Conservation (phyloP, 1,140 invertebrate species). For the Grapholita molesta region DNA sequence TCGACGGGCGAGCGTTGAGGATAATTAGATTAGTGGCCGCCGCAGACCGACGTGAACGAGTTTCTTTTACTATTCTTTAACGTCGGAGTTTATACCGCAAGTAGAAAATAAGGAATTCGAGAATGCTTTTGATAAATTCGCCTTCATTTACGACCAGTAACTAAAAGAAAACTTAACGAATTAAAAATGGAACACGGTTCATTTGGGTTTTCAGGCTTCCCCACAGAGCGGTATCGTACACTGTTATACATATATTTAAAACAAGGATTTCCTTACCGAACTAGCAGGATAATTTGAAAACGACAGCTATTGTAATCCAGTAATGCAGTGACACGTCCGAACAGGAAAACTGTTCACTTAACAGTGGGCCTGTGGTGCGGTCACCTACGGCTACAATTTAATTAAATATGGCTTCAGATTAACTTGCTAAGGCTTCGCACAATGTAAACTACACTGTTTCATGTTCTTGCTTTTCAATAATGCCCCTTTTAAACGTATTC, state of each 20-base stretch:
- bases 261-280: neutral
- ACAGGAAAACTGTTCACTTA: constrained; percentile 40
- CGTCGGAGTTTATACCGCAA: constrained; percentile 19
- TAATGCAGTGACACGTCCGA: constrained; percentile 35
- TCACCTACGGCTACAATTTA: constrained; percentile 68
- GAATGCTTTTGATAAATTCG: neutral
- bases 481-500: neutral
- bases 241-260: neutral
- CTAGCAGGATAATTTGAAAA: neutral
- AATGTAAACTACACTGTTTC: constrained; percentile 59
- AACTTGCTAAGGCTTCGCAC: constrained; percentile 65
- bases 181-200: neutral
- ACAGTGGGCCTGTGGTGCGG: constrained; percentile 51
- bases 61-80: constrained; percentile 33
- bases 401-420: constrained; percentile 77
- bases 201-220: neutral
- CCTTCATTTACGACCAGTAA: neutral
- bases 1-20: constrained; percentile 47
- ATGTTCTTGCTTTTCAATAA: constrained; percentile 44
- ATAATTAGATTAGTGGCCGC: constrained; percentile 63
- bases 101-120: constrained; percentile 17
- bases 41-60: constrained; percentile 37
- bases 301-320: neutral
- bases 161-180: neutral
- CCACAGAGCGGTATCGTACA: neutral